Conservation (phyloP, 2,888 invertebrate species). For the Eupeodes latifasciatus region DNA sequence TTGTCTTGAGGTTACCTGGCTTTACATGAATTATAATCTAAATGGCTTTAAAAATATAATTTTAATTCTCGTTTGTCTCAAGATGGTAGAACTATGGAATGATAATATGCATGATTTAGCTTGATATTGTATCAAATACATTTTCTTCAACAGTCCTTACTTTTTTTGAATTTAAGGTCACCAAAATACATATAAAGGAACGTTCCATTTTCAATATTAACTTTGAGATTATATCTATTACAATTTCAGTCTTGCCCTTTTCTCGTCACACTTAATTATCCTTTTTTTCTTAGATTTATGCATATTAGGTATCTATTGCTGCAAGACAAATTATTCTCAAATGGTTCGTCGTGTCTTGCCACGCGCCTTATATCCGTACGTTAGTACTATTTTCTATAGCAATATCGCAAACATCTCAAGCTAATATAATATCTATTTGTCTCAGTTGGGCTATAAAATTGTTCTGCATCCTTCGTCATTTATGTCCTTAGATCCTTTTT, state of each 20-base stretch:
- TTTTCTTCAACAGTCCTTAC: no score
- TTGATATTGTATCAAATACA: no score
- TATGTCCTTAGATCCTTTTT: conserved; percentile 44
- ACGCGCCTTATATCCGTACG: conserved; percentile 27
- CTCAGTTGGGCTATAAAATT: conserved; percentile 51
- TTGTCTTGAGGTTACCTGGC: no score
- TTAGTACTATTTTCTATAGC: background rate
- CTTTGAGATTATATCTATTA: background rate
- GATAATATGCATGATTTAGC: no score
- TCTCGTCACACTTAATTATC: conserved; percentile 35
- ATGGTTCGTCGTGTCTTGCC: conserved; percentile 3
- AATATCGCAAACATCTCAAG: background rate
- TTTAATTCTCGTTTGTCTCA: no score
- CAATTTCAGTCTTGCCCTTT: background rate
- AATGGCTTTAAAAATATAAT: no score
- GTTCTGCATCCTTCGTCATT: conserved; percentile 57
- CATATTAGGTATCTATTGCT: background rate
- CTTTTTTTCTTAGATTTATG: background rate
- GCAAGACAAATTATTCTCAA: conserved; percentile 2
- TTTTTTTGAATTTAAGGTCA: no score
- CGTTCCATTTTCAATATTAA: no score
- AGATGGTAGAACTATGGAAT: no score
- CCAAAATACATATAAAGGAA: no score
- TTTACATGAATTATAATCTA: no score
- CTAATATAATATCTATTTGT: conserved; percentile 2